Base-by-base conservation (phyloP, 2,888 invertebrate genomes). In the Catotricha subobsoleta region DNA sequence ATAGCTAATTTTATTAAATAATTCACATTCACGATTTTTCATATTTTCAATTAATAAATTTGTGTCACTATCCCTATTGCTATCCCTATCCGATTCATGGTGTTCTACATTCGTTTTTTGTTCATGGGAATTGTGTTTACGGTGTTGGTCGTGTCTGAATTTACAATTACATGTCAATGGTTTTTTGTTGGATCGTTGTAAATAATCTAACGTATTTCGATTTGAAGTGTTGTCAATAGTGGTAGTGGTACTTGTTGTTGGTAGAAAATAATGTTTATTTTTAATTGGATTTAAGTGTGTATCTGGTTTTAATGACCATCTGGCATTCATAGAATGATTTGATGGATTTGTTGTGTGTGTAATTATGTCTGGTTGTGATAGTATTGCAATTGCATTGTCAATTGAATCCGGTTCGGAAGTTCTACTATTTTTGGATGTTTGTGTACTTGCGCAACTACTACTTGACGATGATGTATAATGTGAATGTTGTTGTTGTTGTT, bases 1-100 rank as follows among this genome's bases (percentile, higher is more conserved):
- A 44, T 55, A 50, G 44, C 62, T 62, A 2, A 59, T 62, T 31
- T 61, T 62, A 12, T 39, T 42, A 19, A 47, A 40, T 37, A 44
- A 44, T 42, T 48, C 48, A 31, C 44, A 41, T 39, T 44, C 43
- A 30, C 42, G 44, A 35, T 48, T 48, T 18, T 39, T 39, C 41
- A 46, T 42, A 45, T 48, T 48, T 39, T 48, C 39, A 16, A 36
- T 36, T 15, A 36, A 21, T 13, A 36, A 25, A 25, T 36, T 36
- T 10, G 15, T 36, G 15, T 36, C 36, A 25, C 36, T 36, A n/a
- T 36, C 23, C 9, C 21, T 20, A 36, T 36, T 23, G 23, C 36
- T 36, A n/a, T n/a, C n/a, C n/a, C n/a, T n/a, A n/a, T n/a, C n/a
- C 15, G 36, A 25, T 23, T 36, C 36, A 36, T 23, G 21, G 15